Evolutionary conservation across 2,113 vertebrate genomes (phyloP), one percentile per base, ranked within the genome.

Genomic region (Ptilorrhoa leucosticta): DNA sequence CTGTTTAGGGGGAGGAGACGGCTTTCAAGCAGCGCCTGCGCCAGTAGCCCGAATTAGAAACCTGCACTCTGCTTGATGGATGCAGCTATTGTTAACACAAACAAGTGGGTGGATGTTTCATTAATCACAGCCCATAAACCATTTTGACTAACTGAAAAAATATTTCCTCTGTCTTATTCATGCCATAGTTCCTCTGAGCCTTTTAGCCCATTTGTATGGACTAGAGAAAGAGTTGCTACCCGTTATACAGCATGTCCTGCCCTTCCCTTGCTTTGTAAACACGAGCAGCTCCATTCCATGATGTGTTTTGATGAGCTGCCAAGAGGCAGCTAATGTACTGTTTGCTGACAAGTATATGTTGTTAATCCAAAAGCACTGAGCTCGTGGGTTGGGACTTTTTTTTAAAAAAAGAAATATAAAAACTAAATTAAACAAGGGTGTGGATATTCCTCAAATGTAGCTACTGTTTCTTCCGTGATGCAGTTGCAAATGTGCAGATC

Each of bases 261-360:
- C 95, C 97, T 97, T 97, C 96, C 94, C 89, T 95, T 90, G 78
- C 96, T 97, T 14, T 92, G 96, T 97, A 97, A 98, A 97, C 95
- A 95, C 0, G 33, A 97, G 94, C 97, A 98, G 97, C 96, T 92
- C 70, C 13, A 88, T 96, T 96, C 97, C 95, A 63, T 96, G 97
- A 97, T 98, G 97, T 96, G 94, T 97, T 97, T 97, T 98, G 98
- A 98, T 95, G 89, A 76, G 48, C 68, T 84, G 97, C 98, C 98
- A 98, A 98, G 94, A 97, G 91, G 95, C 95, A 98, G 97, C 97
- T 98, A 98, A 97, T 95, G 96, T 96, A 97, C 96, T 98, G 95
- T 98, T 98, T 98, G 98, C 97, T 97, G 97, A 98, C 98, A 98
- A 97, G 97, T 96, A 94, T 97, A 96, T 96, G 96, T 96, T 96